A percentile compares a stretch with the other conserved stretches of the same genome.
These are phyloP conservation scores for Spizaetus ornatus DNA, from an alignment of 2,113 vertebrate species.

Conservation along the genomic window DNA sequence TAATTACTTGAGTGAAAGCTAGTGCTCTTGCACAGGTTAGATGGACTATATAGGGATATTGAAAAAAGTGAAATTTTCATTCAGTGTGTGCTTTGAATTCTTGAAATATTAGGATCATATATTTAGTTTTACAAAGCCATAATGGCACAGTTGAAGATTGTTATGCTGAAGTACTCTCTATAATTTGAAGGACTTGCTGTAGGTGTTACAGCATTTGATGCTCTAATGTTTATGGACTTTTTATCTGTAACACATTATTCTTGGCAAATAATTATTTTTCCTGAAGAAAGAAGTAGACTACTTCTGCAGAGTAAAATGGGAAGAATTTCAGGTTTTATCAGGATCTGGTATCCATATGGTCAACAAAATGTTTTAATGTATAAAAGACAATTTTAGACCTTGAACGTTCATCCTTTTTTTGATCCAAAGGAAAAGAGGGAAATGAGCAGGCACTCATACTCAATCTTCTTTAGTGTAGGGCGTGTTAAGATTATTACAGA, in stretches of 20 bases:
- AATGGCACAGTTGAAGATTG: not conserved
- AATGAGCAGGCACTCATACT: not conserved
- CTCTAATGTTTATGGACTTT: not conserved
- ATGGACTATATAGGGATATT: not conserved
- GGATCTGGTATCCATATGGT: not conserved
- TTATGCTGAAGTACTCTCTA: not conserved
- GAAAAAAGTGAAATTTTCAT: not conserved
- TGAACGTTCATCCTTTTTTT: not conserved
- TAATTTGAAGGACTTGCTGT: not conserved
- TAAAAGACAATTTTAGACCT: not conserved
- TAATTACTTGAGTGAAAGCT: not conserved
- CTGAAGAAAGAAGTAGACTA: not conserved
- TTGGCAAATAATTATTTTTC: slow-evolving; percentile 17
- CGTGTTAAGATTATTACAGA: not conserved
- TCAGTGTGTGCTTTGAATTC: not conserved
- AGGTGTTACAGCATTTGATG: not conserved
- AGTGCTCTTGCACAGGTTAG: not conserved
- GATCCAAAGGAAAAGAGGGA: not conserved
- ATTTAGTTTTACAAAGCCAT: not conserved
- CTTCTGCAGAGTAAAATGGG: not conserved
- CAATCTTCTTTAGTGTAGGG: not conserved
- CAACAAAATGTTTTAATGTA: not conserved
- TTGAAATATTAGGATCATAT: not conserved
- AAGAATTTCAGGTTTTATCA: not conserved
- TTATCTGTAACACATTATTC: not conserved